These are phyloP conservation scores for Drosophila mettleri DNA, from an alignment of 2,888 invertebrate genomes.

Conservation along the genomic window DNA sequence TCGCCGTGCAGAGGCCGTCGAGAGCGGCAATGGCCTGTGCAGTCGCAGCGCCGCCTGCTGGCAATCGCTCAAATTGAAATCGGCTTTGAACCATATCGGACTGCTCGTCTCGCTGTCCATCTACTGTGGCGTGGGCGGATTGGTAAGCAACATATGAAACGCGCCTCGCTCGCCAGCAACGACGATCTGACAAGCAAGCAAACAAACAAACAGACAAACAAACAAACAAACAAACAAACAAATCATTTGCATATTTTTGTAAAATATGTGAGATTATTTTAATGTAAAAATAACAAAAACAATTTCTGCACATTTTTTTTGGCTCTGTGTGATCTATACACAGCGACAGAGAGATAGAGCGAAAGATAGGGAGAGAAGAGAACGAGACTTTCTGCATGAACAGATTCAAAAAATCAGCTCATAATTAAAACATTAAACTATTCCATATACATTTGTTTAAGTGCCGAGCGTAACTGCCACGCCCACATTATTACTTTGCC, in stretches of 20 bases:
- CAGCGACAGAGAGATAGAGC: neutral
- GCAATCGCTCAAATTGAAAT: conserved; percentile 87
- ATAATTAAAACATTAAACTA: conserved; percentile 75
- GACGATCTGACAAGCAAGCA: neutral
- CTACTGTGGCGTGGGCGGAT: conserved; percentile 92
- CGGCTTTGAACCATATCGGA: conserved; percentile 90
- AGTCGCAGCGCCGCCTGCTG: conserved; percentile 84
- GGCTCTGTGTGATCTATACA: conserved; percentile 15
- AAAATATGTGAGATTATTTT: conserved; percentile 20
- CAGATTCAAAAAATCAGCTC: conserved; percentile 59
- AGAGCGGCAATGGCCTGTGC: conserved; percentile 83
- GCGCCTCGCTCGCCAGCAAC: conserved; percentile 3
- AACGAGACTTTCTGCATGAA: conserved; percentile 45
- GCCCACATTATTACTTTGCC: conserved; percentile 14
- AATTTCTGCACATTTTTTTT: conserved; percentile 22
- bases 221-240: conserved; percentile 27
- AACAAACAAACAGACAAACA: conserved; percentile 6
- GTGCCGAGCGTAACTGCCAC: conserved; percentile 55
- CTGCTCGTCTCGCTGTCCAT: conserved; percentile 91
- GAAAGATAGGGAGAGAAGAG: neutral
- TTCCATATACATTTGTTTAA: conserved; percentile 67
- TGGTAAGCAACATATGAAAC: conserved; percentile 86
- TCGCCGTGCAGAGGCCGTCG: conserved; percentile 79
- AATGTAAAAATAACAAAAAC: conserved; percentile 29
- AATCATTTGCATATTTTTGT: conserved; percentile 32